Base-by-base conservation (phyloP, 1,140 invertebrate genomes). In the Scaptomyza montana region DNA sequence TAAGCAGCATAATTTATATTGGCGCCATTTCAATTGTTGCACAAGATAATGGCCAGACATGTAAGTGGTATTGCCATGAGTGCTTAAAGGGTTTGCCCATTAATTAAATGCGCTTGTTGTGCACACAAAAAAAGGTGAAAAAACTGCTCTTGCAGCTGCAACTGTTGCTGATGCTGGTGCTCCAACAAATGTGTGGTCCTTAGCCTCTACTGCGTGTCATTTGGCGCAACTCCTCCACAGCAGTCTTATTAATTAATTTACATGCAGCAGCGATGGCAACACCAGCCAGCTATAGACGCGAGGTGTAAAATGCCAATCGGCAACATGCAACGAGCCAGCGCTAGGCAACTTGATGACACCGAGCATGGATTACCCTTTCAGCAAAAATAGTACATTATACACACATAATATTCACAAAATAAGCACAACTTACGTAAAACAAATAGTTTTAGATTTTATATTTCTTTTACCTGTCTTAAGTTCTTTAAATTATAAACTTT, bases 211-310 rank as follows among this genome's bases (percentile, higher is more conserved):
- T 63, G 57, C 57, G 66, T 69, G 66, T 62, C 66, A 69, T 39
- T 60, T 56, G 36, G 50, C 39, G 60, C 74, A 53, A 66, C 82
- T 66, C 82, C 74, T 75, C 74, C 82, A 76, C 59, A 46, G 54
- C 28, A 84, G 67, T 80, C 80, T 85, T 85, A 84, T 84, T 84
- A 84, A 84, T 84, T 84, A 85, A 84, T 84, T 84, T 84, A 84
- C 80, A 86, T 85, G 78, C 66, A 36, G 43, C 63, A 60, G 45
- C 45, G 12, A 43, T 13, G 16, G 59, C 59, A 41, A 46, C 39
- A 43, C 33, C n/a, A 5, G n/a, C 39, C 5, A 43, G 13, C 28
- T 33, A 57, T 49, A 25, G 55, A 41, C 39, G 53, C 74, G 49
- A 45, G 56, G 49, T 65, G 64, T 69, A 59, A 66, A 75, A 84